Percentiles rank a stretch among this genome's conserved stretches.
Evolutionary conservation across 1,140 invertebrate species (phyloP).

Genomic region (Antheraea mylitta): DNA sequence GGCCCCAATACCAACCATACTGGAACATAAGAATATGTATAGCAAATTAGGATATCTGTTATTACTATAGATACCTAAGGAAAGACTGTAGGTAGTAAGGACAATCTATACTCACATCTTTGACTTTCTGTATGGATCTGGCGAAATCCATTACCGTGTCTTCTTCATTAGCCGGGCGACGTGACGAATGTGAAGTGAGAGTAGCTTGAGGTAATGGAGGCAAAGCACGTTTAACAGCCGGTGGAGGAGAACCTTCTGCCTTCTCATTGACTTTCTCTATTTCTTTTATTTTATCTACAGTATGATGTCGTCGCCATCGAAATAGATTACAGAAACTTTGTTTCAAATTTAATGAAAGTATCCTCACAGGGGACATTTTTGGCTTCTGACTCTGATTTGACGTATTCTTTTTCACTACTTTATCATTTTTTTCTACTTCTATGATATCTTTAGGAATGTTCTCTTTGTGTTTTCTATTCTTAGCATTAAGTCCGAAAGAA

Average conservation of each 20-base stretch:
- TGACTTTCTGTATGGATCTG: conserved; percentile 95
- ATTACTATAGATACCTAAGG: neutral
- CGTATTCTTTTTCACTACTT: conserved; percentile 36
- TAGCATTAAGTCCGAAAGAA: conserved; percentile 80
- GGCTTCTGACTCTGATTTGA: conserved; percentile 76
- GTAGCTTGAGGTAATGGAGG: conserved; percentile 85
- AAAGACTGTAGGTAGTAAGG: too few relatives aligned
- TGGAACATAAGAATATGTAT: conserved; percentile 67
- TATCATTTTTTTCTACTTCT: conserved; percentile 53
- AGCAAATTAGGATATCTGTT: neutral
- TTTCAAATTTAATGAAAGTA: conserved; percentile 87
- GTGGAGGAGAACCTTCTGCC: conserved; percentile 33
- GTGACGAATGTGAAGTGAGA: conserved; percentile 33
- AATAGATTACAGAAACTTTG: conserved; percentile 92
- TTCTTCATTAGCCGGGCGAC: conserved; percentile 63
- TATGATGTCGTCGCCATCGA: conserved; percentile 80
- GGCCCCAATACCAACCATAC: conserved; percentile 99
- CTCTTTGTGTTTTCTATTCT: conserved; percentile 84
- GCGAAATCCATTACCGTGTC: conserved; percentile 89
- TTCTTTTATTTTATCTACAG: conserved; percentile 37
- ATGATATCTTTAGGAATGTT: conserved; percentile 59
- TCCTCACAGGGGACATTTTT: conserved; percentile 79
- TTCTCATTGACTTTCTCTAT: conserved; percentile 41
- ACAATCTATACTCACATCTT: conserved; percentile 87
- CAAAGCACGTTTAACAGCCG: conserved; percentile 85